A percentile compares a stretch with the other conserved stretches of the same genome.
Evolutionary conservation across 2,113 vertebrate species (phyloP).

Genomic region (Lophura nycthemera): DNA sequence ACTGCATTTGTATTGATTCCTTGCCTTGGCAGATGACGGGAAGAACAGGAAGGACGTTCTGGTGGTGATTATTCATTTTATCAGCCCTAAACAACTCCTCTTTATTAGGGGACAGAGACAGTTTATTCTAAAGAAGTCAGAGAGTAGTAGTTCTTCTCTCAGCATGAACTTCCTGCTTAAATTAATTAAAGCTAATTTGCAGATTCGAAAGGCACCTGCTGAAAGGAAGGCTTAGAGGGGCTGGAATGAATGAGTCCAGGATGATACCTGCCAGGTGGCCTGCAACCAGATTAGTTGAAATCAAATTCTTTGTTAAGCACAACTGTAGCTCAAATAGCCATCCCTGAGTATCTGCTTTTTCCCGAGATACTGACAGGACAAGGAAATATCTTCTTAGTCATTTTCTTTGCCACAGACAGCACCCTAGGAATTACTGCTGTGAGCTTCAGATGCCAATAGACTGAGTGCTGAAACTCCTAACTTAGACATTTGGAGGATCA

Average conservation of each 20-base stretch:
- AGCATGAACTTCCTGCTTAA: not conserved
- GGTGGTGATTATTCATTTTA: constrained; percentile 3
- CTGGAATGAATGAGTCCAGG: not conserved
- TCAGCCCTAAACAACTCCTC: not conserved
- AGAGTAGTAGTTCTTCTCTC: not conserved
- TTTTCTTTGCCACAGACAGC: not conserved
- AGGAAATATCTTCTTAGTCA: not conserved
- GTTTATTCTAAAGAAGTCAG: not conserved
- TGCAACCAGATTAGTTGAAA: constrained; percentile 32
- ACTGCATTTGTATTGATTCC: not conserved
- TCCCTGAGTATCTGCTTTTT: not conserved
- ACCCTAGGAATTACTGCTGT: not conserved
- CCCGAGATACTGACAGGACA: not conserved
- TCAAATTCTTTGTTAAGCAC: not conserved
- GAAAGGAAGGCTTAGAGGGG: constrained; percentile 36
- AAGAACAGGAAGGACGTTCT: not conserved
- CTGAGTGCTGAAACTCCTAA: not conserved
- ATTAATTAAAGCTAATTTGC: constrained; percentile 45
- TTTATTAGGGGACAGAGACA: not conserved
- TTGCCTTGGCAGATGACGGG: not conserved
- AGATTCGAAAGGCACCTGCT: not conserved
- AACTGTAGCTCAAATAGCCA: not conserved
- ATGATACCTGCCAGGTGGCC: constrained; percentile 33
- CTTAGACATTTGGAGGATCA: not conserved
- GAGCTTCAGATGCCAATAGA: not conserved